Conservation (phyloP, 1,140 invertebrate species). For the Eufriesea mexicana region DNA sequence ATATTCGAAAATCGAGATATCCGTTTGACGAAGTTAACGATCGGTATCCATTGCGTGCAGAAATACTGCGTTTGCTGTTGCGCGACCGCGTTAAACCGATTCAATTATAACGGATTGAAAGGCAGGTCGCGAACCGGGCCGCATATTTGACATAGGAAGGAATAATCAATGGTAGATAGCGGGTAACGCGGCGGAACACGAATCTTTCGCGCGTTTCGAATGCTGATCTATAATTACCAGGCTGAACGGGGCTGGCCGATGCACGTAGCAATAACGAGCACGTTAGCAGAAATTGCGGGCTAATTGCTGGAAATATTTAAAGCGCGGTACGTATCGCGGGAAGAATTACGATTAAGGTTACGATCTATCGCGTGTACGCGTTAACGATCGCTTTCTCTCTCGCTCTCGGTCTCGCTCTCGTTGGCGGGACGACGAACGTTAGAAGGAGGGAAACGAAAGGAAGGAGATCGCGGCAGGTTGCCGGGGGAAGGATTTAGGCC, state of each 20-base stretch:
- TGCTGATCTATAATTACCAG: constrained; percentile 52
- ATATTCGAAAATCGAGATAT: not conserved
- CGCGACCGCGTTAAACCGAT: constrained; percentile 53
- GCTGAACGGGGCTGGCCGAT: constrained; percentile 39
- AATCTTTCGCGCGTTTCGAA: constrained; percentile 41
- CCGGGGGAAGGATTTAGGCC: constrained; percentile 20
- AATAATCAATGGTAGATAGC: constrained; percentile 47
- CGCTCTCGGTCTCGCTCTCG: not conserved
- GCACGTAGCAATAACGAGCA: constrained; percentile 36
- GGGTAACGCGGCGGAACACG: constrained; percentile 21
- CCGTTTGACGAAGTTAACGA: not conserved
- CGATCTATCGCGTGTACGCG: not conserved
- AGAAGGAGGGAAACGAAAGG: constrained; percentile 28
- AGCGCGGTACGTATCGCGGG: not conserved
- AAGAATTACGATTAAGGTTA: constrained; percentile 23
- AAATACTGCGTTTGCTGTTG: not conserved
- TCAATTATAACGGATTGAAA: constrained; percentile 64
- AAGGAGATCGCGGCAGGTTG: constrained; percentile 34
- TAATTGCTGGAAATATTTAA: constrained; percentile 37
- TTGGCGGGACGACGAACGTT: not conserved
- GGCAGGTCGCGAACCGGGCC: constrained; percentile 31
- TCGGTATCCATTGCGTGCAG: not conserved
- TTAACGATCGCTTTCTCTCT: not conserved
- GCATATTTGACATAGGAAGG: constrained; percentile 60
- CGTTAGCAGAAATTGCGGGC: constrained; percentile 31